A percentile compares a stretch with the other conserved stretches of the same genome.
phyloP scores from a whole-genome alignment of 2,797 vertebrate genomes.

The Prionace glauca region DNA sequence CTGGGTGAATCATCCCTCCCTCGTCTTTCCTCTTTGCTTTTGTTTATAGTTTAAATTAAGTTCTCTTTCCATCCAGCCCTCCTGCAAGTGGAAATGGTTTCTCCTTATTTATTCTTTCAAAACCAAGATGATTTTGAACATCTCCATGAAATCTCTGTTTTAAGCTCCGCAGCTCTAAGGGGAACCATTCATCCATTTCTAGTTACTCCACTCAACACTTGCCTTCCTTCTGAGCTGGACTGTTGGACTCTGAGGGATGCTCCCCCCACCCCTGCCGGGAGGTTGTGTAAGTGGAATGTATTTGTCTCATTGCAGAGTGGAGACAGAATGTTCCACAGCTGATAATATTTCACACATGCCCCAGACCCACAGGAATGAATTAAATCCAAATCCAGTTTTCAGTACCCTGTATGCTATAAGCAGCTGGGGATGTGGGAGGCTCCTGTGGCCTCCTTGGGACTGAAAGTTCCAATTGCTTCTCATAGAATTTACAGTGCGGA shows the following conservation, averaged over 20 bases:
- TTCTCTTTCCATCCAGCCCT: not conserved
- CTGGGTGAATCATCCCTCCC: too few species aligned
- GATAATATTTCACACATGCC: not conserved
- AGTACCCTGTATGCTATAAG: not conserved
- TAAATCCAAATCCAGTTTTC: not conserved
- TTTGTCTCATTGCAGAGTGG: not conserved
- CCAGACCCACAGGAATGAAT: not conserved
- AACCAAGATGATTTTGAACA: not conserved
- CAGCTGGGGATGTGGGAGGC: slow-evolving; percentile 14
- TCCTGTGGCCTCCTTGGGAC: not conserved
- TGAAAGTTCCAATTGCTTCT: too few species aligned
- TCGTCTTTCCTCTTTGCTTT: too few species aligned
- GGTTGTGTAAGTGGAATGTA: not conserved
- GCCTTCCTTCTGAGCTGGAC: not conserved
- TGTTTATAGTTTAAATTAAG: not conserved
- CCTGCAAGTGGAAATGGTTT: not conserved
- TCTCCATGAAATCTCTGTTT: not conserved
- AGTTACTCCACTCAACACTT: not conserved
- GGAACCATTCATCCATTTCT: too few species aligned
- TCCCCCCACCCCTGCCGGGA: not conserved
- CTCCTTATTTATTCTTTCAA: not conserved
- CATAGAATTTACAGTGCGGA: too few species aligned
- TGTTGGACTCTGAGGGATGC: not conserved
- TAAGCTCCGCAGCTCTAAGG: not conserved
- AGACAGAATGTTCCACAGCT: not conserved